Evolutionary conservation across 2,113 vertebrate genomes (phyloP).

Genomic region (Dipodomys merriami): DNA sequence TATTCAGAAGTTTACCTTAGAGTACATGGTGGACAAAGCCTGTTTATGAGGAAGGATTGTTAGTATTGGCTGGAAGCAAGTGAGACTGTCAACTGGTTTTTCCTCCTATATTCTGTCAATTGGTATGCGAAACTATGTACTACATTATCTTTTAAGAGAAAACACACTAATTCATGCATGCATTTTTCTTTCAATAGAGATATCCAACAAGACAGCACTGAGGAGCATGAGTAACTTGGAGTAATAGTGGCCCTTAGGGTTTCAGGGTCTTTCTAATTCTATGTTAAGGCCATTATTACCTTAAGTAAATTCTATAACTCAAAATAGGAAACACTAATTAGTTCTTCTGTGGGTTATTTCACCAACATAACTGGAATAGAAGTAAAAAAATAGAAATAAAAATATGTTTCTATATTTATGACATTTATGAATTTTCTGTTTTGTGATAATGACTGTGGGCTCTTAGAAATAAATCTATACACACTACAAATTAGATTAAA

Average conservation of each 20-base stretch:
- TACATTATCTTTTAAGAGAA: slow-evolving; percentile 69
- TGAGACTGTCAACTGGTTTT: slow-evolving; percentile 64
- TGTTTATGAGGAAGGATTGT: not conserved
- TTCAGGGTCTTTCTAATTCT: slow-evolving; percentile 60
- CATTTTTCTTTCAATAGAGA: slow-evolving; percentile 70
- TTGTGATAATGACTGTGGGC: not conserved
- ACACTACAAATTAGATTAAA: slow-evolving; percentile 40
- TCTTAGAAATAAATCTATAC: slow-evolving; percentile 15
- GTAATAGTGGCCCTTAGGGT: slow-evolving; percentile 76
- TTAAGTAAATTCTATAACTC: slow-evolving; percentile 44
- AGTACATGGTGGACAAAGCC: not conserved
- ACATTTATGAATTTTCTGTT: slow-evolving; percentile 57
- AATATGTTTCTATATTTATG: slow-evolving; percentile 58
- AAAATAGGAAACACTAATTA: slow-evolving; percentile 61
- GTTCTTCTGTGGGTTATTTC: slow-evolving; percentile 61
- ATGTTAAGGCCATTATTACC: slow-evolving; percentile 76
- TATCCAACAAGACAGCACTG: slow-evolving; percentile 78
- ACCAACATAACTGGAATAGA: slow-evolving; percentile 37
- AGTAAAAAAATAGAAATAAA: slow-evolving; percentile 57
- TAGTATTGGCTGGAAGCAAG: slow-evolving; percentile 31
- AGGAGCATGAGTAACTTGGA: slow-evolving; percentile 81
- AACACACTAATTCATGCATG: slow-evolving; percentile 56
- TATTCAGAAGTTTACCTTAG: not conserved
- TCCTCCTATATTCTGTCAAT: slow-evolving; percentile 24
- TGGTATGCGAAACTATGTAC: slow-evolving; percentile 58